These are phyloP conservation scores for Megalonaias nervosa DNA, from an alignment of 1,140 invertebrate species.

Conservation along the genomic window DNA sequence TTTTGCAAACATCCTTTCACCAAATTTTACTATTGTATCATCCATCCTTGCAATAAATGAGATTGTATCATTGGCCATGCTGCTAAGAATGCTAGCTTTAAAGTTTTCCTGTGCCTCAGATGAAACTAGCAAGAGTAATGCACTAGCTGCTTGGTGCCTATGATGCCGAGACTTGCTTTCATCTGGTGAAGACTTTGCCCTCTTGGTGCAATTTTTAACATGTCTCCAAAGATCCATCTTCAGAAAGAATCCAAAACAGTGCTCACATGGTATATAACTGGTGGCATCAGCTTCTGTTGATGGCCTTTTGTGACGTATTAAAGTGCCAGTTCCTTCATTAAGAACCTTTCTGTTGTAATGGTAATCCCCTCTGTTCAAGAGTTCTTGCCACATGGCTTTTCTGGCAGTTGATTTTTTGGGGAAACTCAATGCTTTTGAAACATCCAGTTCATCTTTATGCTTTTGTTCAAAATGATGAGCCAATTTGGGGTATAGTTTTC, in stretches of 20 bases:
- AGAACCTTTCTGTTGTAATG: background rate
- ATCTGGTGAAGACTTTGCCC: background rate
- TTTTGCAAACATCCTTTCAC: background rate
- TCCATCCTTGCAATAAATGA: background rate
- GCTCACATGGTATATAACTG: constrained; percentile 21
- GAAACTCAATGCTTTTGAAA: too few species aligned
- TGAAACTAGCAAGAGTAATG: background rate
- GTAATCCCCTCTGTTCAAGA: background rate
- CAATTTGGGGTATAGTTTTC: too few species aligned
- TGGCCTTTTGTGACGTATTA: background rate
- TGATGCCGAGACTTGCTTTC: background rate
- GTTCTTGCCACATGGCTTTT: background rate
- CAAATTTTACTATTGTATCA: background rate
- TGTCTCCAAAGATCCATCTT: constrained; percentile 16
- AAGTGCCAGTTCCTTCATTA: background rate
- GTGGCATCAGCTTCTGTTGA: background rate
- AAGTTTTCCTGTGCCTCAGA: background rate
- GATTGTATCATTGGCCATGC: background rate
- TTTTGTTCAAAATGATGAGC: too few species aligned
- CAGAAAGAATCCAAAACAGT: constrained; percentile 22
- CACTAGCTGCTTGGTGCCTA: background rate
- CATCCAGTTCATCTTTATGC: too few species aligned
- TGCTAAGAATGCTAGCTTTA: background rate
- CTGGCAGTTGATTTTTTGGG: too few species aligned
- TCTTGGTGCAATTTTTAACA: constrained; percentile 1